phyloP scores from a whole-genome alignment of 2,888 invertebrate genomes.

The Troides oblongomaculatus region DNA sequence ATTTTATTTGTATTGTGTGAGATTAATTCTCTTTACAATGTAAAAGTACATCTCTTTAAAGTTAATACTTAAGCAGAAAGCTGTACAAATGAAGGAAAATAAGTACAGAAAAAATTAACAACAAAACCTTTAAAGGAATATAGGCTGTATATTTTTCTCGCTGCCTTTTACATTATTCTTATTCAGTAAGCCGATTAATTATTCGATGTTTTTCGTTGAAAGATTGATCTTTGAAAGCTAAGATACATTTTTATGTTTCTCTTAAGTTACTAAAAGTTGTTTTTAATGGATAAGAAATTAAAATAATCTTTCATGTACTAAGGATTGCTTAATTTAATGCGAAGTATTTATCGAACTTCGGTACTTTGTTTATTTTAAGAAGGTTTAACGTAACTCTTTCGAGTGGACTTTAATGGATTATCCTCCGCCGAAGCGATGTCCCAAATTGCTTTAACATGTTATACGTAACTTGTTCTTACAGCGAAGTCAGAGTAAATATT shows the following conservation, averaged over 20 bases:
- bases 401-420: neutral
- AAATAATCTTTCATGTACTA: neutral
- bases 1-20: no score
- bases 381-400: neutral
- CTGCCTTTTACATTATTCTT: neutral
- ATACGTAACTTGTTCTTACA: neutral
- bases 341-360: neutral
- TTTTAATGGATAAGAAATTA: neutral
- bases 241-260: neutral
- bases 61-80: no score
- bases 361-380: neutral
- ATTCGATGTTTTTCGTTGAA: neutral
- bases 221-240: neutral
- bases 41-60: no score
- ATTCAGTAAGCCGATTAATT: slow-evolving; percentile 1
- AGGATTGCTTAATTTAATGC: no score
- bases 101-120: neutral
- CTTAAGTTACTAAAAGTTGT: neutral
- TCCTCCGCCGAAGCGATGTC: neutral
- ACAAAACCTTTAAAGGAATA: neutral
- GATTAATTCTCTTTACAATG: no score
- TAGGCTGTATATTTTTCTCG: neutral
- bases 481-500: neutral
- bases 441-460: neutral
- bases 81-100: neutral